phyloP scores from a whole-genome alignment of 2,888 invertebrate genomes.

The Lamproptera curius region DNA sequence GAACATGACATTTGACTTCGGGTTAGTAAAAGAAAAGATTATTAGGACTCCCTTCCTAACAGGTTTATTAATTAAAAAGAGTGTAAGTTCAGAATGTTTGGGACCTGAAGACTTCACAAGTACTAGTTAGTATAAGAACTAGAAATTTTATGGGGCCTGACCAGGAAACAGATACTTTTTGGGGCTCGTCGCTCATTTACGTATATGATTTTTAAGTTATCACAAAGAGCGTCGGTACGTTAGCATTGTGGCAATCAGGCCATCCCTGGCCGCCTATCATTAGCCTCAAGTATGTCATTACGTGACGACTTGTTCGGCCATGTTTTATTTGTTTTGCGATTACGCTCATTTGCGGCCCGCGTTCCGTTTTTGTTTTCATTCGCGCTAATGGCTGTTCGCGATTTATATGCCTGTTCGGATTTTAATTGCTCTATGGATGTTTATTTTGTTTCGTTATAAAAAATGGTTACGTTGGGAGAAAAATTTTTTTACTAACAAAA shows the following conservation, averaged over 20 bases:
- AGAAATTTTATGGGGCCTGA: no score
- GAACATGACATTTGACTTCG: no score
- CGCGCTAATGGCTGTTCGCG: constrained; percentile 25
- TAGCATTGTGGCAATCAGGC: constrained; percentile 17
- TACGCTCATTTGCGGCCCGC: constrained; percentile 30
- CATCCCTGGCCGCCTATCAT: constrained; percentile 41
- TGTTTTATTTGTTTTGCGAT: constrained; percentile 38
- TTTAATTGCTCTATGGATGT: neutral
- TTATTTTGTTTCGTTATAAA: neutral
- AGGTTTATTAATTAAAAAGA: no score
- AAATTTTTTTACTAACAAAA: neutral
- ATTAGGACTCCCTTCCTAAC: no score
- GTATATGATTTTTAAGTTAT: neutral
- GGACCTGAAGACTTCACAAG: no score
- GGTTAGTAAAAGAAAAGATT: no score
- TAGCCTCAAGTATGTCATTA: constrained; percentile 53
- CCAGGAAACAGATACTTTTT: no score
- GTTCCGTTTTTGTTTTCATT: constrained; percentile 39
- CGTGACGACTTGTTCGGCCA: constrained; percentile 39
- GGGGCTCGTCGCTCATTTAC: no score
- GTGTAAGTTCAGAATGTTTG: no score
- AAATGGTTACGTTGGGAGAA: neutral
- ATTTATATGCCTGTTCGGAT: constrained; percentile 1
- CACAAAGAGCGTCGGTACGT: neutral
- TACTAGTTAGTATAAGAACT: no score